Evolutionary conservation across 2,888 invertebrate species (phyloP), one percentile per base, ranked within the genome.

Genomic region (Rosalia funebris): DNA sequence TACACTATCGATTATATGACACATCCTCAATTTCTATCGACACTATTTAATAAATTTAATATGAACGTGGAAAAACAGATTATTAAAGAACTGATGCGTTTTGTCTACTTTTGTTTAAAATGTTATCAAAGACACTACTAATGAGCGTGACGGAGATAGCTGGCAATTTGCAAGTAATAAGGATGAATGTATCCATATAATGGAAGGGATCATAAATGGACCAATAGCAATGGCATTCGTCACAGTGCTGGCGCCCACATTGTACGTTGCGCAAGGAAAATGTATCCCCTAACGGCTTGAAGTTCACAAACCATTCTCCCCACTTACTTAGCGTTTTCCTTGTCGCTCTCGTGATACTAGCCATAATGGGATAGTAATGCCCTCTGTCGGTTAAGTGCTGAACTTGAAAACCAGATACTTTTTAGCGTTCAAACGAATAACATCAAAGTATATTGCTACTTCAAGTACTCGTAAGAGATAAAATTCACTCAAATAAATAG

Each of bases 201-300:
- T 78, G 78, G 79, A 76, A 81, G 79, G 81, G 81, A 78, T 75
- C 74, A 73, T 81, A 82, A 81, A 82, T 80, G 83, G 82, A 83
- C 86, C 86, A 86, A 86, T 86, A 81, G 84, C 84, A 83, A 84
- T 83, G 80, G 83, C 83, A 85, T 85, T 84, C 85, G 85, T 85
- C 84, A 84, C 83, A 83, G 77, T 79, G 79, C 79, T 71, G 77
- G 78, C 80, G 80, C 80, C 79, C 80, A 79, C 80, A 77, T 75
- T 71, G 72, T 73, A 75, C 74, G 75, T 78, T 81, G 81, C 82
- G 82, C 82, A 79, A 77, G 77, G 71, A 77, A 75, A 77, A 76
- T 72, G 75, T 77, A 75, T 77, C 77, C 79, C 79, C 77, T 76
- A 76, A 77, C 77, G 70, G 72, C 74, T 66, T 65, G 68, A 64